Evolutionary conservation across 1,140 invertebrate genomes (phyloP).

Genomic region (Formica exsecta): DNA sequence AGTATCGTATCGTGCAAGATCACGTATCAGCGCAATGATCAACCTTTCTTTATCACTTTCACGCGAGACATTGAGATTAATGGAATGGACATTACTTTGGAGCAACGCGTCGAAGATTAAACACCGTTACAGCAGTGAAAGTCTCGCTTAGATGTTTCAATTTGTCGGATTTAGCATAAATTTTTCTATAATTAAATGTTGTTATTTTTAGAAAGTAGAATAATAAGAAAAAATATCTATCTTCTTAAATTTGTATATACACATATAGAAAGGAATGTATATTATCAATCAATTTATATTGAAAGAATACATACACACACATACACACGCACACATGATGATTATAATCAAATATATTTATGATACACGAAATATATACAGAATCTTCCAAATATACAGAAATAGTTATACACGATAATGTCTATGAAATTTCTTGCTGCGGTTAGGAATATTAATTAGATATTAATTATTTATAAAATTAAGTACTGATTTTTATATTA

Average conservation of each 20-base stretch:
- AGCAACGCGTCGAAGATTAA: background rate
- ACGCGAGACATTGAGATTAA: constrained; percentile 8
- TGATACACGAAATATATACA: background rate
- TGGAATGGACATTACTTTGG: constrained; percentile 26
- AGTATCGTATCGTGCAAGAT: constrained; percentile 50
- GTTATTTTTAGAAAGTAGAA: background rate
- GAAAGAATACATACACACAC: background rate
- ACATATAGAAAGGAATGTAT: background rate
- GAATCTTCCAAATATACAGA: background rate
- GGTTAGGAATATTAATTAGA: background rate
- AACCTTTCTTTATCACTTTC: constrained; percentile 31
- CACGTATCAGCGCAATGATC: constrained; percentile 7
- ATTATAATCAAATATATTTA: background rate
- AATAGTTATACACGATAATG: background rate
- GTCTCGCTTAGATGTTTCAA: background rate
- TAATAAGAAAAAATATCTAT: background rate
- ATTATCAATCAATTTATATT: background rate
- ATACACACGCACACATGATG: background rate
- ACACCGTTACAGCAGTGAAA: background rate
- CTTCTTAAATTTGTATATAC: background rate
- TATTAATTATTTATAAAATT: background rate
- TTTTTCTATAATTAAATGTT: background rate
- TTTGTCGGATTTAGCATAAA: background rate
- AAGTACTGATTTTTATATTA: background rate
- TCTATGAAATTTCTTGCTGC: background rate